These are phyloP conservation scores for Piprites chloris DNA, from an alignment of 2,113 vertebrate genomes.

Conservation along the genomic window DNA sequence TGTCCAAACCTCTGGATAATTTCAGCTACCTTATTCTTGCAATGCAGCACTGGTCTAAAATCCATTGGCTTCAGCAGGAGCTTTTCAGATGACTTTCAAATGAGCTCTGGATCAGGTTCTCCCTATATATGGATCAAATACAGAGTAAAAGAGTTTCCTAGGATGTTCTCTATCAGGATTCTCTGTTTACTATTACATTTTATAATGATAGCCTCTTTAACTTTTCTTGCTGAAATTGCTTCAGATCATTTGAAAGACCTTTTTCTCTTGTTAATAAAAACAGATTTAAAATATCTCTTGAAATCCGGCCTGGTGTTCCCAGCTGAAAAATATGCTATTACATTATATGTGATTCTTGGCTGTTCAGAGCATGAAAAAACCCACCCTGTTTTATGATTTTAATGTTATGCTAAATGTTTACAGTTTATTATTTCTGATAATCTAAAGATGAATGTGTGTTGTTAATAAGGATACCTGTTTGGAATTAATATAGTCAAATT, in stretches of 20 bases:
- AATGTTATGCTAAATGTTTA: constrained; percentile 22
- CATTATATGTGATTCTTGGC: constrained; percentile 71
- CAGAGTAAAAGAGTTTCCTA: neutral
- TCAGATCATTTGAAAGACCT: constrained; percentile 37
- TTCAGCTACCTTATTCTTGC: neutral
- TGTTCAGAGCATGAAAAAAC: neutral
- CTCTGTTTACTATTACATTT: constrained; percentile 26
- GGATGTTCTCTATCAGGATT: neutral
- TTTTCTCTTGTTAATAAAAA: constrained; percentile 60
- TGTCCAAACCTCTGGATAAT: neutral
- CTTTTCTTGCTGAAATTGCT: constrained; percentile 27
- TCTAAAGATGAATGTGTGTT: neutral
- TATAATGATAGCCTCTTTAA: neutral
- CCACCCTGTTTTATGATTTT: neutral
- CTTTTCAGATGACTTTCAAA: constrained; percentile 11
- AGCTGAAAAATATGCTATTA: constrained; percentile 59
- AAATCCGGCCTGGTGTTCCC: constrained; percentile 61
- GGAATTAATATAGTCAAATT: constrained; percentile 17
- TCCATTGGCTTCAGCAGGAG: neutral
- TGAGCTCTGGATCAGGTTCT: neutral
- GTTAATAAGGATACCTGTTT: constrained; percentile 5
- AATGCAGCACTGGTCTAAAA: neutral
- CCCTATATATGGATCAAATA: neutral
- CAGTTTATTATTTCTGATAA: constrained; percentile 38
- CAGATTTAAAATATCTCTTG: constrained; percentile 52